Percentiles rank a stretch among this genome's conserved stretches.
phyloP scores from a whole-genome alignment of 2,113 vertebrate species.

The Turdus rufiventris region DNA sequence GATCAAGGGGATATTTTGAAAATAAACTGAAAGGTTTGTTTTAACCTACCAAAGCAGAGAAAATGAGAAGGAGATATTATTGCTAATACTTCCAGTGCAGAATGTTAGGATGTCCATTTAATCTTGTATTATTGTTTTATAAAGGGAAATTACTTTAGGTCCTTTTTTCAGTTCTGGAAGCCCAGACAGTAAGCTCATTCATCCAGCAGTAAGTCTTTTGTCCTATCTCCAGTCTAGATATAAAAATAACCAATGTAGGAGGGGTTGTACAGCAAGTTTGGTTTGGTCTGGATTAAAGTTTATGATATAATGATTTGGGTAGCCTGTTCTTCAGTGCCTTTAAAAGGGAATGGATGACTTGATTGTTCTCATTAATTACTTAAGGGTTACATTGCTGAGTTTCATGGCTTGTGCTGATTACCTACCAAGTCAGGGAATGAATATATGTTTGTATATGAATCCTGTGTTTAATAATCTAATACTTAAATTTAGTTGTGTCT shows the following conservation, averaged over 20 bases:
- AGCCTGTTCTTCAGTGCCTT: neutral
- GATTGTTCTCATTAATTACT: neutral
- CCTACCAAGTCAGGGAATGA: neutral
- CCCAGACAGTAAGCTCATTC: neutral
- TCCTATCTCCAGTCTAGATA: neutral
- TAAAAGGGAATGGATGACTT: neutral
- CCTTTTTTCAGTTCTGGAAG: neutral
- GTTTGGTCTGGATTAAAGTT: neutral
- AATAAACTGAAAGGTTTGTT: neutral
- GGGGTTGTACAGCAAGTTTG: neutral
- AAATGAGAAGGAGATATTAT: neutral
- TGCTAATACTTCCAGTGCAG: neutral
- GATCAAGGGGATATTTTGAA: neutral
- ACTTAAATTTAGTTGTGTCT: neutral
- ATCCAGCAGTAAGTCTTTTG: neutral
- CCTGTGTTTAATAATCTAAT: neutral
- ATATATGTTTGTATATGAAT: neutral
- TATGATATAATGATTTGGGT: neutral
- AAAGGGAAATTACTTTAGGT: neutral
- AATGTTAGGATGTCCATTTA: neutral
- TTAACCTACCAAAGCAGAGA: neutral
- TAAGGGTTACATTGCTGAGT: neutral
- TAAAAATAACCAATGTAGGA: neutral
- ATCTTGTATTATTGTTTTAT: neutral
- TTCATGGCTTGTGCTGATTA: neutral